Base-by-base conservation (phyloP, 2,888 invertebrate genomes). In the Andricus quercusramuli region DNA sequence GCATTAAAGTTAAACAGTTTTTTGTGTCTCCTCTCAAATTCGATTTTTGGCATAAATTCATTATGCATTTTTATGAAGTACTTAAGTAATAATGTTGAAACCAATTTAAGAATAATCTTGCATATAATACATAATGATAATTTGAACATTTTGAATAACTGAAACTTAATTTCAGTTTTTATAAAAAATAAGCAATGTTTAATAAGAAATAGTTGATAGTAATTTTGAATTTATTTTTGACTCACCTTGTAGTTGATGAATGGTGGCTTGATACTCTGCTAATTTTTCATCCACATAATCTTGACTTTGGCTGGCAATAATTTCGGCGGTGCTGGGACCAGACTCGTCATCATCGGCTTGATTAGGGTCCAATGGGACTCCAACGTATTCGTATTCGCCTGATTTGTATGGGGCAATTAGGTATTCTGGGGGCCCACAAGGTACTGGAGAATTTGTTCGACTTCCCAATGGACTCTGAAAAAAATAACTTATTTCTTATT, bases 261-360 rank as follows among this genome's bases (percentile, higher is more conserved):
- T 98, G 51, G 98, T 98, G 84, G 97, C 96, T 93, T 98, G 98
- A 93, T 98, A 98, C 94, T 98, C 98, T 78, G 98, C 97, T 89
- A 98, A 95, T 93, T 97, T 97, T 93, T 98, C 98, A 92, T 98
- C 98, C 85, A 98, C 96, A 93, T 98, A 98, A 93, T 98, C 98
- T 94, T 98, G 98, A 82, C 97, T 97, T 93, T 98, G 98, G 92
- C 96, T 97, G 83, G 98, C 98, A 89, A 98, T 98, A 88, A 98
- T 98, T 93, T 98, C 97, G 70, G 98, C 98, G 25, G 98, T 98
- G 82, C 97, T 96, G 15, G 97, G 97, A 67, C 97, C 97, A 86
- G 96, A 94, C 85, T 96, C 96, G 90, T 96, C 96, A 80, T 96
- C 96, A 77, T 95, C 95, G 37, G 82, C 85, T 88, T 95, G 94